Evolutionary conservation across 1,140 invertebrate species (phyloP).

Genomic region (Leptinotarsa undecemlineata): DNA sequence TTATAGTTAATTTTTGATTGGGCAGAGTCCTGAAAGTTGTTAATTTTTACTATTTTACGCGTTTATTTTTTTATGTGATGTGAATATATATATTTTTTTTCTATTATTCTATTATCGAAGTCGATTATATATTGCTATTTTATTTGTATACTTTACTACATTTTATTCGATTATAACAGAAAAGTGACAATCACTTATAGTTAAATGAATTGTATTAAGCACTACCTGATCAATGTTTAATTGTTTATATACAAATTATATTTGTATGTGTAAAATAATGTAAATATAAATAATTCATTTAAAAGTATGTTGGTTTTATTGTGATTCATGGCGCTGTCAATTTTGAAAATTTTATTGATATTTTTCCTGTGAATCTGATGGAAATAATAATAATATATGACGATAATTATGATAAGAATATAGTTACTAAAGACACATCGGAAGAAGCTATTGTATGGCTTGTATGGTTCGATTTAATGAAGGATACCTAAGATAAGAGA

Average conservation of each 20-base stretch:
- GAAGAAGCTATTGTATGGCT: no score
- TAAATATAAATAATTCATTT: conserved; percentile 18
- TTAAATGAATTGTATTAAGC: conserved; percentile 39
- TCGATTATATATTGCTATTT: conserved; percentile 36
- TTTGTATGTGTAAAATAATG: conserved; percentile 38
- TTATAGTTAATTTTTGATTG: conserved; percentile 24
- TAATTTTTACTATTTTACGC: conserved; percentile 26
- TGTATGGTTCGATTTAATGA: no score
- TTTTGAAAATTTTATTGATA: no score
- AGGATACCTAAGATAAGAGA: no score
- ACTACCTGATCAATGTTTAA: conserved; percentile 38
- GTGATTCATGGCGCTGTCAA: no score
- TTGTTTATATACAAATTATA: conserved; percentile 38
- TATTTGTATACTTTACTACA: neutral
- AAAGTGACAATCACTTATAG: conserved; percentile 40
- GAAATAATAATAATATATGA: no score
- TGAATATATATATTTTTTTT: conserved; percentile 28
- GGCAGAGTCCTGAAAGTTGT: conserved; percentile 29
- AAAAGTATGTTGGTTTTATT: neutral
- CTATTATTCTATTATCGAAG: conserved; percentile 28
- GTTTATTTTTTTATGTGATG: conserved; percentile 30
- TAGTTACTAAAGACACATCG: no score
- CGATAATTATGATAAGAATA: no score
- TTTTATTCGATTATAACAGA: conserved; percentile 28
- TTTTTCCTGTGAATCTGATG: no score